Conservation (phyloP, 35 echinoderm and acorn worm genomes). For the Strongylocentrotus purpuratus region DNA sequence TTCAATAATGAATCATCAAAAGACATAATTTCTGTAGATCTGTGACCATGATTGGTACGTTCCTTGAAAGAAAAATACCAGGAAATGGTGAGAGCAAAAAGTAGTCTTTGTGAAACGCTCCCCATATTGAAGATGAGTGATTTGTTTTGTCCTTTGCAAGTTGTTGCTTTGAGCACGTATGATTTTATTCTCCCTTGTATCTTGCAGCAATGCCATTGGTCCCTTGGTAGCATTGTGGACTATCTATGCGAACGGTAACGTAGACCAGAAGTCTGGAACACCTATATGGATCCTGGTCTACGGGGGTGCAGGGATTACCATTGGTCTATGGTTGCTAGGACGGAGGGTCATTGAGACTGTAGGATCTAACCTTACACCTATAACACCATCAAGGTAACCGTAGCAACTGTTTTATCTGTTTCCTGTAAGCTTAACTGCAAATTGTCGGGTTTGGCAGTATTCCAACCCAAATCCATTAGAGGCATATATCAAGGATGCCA, state of each 20-base stretch:
- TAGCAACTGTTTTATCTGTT: not conserved
- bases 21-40: too few relatives aligned
- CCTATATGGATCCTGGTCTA: constrained; percentile 90
- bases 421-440: too few relatives aligned
- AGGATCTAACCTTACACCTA: constrained; percentile 77
- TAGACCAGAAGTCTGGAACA: constrained; percentile 52
- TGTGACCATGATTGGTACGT: too few relatives aligned
- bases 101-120: too few relatives aligned
- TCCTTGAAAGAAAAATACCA: too few relatives aligned
- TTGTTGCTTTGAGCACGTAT: not conserved
- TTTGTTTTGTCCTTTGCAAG: too few relatives aligned
- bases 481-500: too few relatives aligned
- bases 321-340: constrained; percentile 85
- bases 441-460: too few relatives aligned
- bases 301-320: constrained; percentile 84
- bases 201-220: constrained; percentile 88
- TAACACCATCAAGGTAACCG: constrained; percentile 92
- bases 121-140: too few relatives aligned
- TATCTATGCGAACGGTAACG: constrained; percentile 66
- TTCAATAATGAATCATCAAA: too few relatives aligned
- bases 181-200: not conserved
- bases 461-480: too few relatives aligned
- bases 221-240: constrained; percentile 80
- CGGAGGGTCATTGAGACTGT: constrained; percentile 88
- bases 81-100: too few relatives aligned